Evolutionary conservation across 1,140 invertebrate species (phyloP), one percentile per base, ranked within the genome.

Genomic region (Nomia melanderi): DNA sequence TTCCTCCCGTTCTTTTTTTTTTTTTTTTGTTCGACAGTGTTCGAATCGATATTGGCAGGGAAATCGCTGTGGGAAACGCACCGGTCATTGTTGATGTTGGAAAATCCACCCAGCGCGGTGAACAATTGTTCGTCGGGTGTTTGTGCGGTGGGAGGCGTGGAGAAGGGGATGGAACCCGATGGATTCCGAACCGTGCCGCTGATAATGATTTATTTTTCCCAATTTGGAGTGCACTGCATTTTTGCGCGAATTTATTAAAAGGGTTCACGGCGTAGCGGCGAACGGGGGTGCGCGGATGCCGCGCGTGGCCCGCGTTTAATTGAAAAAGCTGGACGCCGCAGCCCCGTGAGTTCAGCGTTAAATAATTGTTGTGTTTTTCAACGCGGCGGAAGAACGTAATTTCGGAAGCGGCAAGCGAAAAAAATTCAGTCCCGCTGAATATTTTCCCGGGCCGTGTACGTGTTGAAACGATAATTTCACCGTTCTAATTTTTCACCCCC

Each of bases 361-460:
- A 75, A 75, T 75, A 75, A 75, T 75, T 67, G 63, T 75, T 75
- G 72, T 75, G 72, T 75, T 75, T 75, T 47, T 67, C 73, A 54
- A 75, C 63, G 63, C 64, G 53, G 39, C 31, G 71, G 60, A 73
- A 54, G 33, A 36, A 17, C 57, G 73, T 75, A 75, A 75, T 75
- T 75, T 75, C 73, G 29, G 53, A 64, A 33, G 62, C 36, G 62
- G 54, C 23, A 12, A 29, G 14, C 54, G 27, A 57, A 66, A 73
- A 57, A 69, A 75, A 75, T 47, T 36, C 73, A 67, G 44, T 67
- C 53, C 44, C 63, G 53, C 53, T 31, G 27, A 44, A 75, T 67
- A 75, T 66, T 5, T 47, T 66, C 33, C 63, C 29, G 39, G 25
- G 23, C 12, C 29, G 25, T 14, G 36, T 23, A 9, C 39, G 25